Conservation (phyloP, 1,140 invertebrate genomes). For the Melitaea cinxia region DNA sequence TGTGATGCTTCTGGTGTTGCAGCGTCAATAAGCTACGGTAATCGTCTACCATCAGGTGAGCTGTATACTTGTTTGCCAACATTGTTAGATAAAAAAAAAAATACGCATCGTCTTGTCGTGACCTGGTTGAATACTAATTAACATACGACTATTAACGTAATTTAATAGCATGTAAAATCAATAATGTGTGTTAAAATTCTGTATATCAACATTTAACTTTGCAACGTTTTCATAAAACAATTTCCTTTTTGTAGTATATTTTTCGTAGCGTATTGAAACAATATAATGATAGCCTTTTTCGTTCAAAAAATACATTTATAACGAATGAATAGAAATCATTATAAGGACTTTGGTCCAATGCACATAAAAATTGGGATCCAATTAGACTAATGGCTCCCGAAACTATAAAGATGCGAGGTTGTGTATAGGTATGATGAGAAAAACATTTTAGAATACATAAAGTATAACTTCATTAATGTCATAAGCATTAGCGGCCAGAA, state of each 20-base stretch:
- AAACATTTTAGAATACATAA: no score
- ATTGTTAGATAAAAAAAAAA: no score
- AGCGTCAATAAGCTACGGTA: no score
- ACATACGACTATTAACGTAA: no score
- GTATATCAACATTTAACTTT: not conserved
- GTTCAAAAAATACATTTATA: constrained; percentile 37
- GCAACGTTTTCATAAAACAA: constrained; percentile 2
- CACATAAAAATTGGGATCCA: constrained; percentile 42
- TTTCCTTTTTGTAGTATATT: not conserved
- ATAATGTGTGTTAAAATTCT: not conserved
- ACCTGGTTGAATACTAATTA: no score
- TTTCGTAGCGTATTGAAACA: constrained; percentile 2
- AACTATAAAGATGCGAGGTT: constrained; percentile 21
- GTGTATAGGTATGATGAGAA: not conserved
- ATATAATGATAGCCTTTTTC: constrained; percentile 22
- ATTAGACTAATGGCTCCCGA: constrained; percentile 32
- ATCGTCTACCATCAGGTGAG: no score
- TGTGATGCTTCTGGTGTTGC: no score
- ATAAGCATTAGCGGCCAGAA: no score
- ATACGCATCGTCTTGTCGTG: no score
- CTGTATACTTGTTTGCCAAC: no score
- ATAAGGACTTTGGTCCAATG: constrained; percentile 43
- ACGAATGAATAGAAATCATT: constrained; percentile 43
- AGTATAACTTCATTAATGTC: no score
- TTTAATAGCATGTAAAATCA: no score